Percentiles rank a stretch among this genome's conserved stretches.
phyloP scores from a whole-genome alignment of 2,797 vertebrate genomes.

The Cetoscarus ocellatus region DNA sequence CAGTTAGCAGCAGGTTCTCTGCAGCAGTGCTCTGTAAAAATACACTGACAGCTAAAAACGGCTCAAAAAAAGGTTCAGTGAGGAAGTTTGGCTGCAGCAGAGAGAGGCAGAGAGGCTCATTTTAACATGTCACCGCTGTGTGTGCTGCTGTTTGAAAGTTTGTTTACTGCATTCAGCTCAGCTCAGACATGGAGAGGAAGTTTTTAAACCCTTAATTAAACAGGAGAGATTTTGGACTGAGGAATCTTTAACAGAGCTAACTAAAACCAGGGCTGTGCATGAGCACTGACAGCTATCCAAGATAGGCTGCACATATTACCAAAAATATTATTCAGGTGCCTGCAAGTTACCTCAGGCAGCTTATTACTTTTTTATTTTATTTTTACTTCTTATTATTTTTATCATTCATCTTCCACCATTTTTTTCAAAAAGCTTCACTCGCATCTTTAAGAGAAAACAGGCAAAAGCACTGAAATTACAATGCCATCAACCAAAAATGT shows the following conservation, averaged over 20 bases:
- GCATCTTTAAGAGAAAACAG: no score
- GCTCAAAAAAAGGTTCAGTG: background rate
- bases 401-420: no score
- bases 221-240: background rate
- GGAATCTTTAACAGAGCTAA: background rate
- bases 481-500: no score
- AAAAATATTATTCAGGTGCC: no score
- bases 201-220: slow-evolving; percentile 11
- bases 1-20: slow-evolving; percentile 17
- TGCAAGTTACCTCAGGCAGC: no score
- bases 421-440: no score
- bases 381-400: no score
- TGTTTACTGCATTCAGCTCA: slow-evolving; percentile 10
- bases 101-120: slow-evolving; percentile 1
- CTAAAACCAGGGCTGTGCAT: background rate
- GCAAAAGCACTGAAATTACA: no score
- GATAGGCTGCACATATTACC: no score
- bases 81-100: slow-evolving; percentile 14
- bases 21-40: background rate
- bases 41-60: slow-evolving; percentile 22
- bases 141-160: background rate
- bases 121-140: background rate
- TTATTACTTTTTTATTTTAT: no score
- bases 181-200: no score
- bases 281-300: background rate